Percentiles rank a stretch among this genome's conserved stretches.
Evolutionary conservation across 2,797 vertebrate genomes (phyloP).

Genomic region (Pseudomugil tenellus): DNA sequence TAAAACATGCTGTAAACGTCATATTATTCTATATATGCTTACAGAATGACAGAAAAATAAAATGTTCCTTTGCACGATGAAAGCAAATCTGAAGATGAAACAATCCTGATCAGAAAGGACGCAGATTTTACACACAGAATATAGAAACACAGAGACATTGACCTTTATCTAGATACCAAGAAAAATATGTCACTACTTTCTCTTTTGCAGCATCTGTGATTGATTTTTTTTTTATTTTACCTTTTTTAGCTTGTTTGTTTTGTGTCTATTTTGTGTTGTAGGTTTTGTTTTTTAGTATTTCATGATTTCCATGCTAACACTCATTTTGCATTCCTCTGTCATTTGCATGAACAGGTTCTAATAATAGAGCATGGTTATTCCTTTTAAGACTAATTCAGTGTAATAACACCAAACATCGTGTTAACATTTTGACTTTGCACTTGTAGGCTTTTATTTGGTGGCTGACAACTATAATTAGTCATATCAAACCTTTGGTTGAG

Average conservation of each 20-base stretch:
- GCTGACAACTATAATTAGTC: slow-evolving; percentile 9
- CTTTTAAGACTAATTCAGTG: slow-evolving; percentile 6
- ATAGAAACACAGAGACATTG: background rate
- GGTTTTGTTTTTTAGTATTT: background rate
- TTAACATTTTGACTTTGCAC: slow-evolving; percentile 16
- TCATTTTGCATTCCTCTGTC: background rate
- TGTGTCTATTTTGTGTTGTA: background rate
- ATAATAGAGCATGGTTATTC: background rate
- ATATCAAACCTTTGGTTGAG: slow-evolving; percentile 31
- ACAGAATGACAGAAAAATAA: too few species aligned
- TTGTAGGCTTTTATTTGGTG: slow-evolving; percentile 10
- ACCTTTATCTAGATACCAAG: background rate
- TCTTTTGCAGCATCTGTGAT: background rate
- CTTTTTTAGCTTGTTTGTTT: background rate
- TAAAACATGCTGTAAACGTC: too few species aligned
- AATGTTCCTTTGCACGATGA: background rate
- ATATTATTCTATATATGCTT: too few species aligned
- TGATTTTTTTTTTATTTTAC: background rate
- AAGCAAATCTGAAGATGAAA: background rate
- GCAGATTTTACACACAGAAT: background rate
- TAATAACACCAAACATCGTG: background rate
- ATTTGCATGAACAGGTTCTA: slow-evolving; percentile 11
- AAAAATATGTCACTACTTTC: background rate
- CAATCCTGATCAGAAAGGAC: background rate
- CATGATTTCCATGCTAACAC: background rate